Evolutionary conservation across 2,797 vertebrate species (phyloP), one percentile per base, ranked within the genome.

Genomic region (Ceyx erithaca): DNA sequence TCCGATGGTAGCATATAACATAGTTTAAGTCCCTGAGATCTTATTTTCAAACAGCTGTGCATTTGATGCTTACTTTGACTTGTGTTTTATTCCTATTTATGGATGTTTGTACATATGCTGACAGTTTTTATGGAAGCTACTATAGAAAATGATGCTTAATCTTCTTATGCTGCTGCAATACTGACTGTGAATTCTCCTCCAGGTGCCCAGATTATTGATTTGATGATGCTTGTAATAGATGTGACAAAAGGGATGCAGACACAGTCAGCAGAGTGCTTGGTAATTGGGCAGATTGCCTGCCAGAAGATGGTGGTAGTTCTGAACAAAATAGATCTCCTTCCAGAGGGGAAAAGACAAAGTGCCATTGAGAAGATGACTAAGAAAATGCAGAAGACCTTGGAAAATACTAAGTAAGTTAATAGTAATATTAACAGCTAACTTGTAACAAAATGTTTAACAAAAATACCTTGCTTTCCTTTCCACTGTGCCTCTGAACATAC

Each of bases 181-280:
- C 70, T 95, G 67, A 97, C 81, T 77, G 19, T 89, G 63, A 81
- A 49, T 95, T 94, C 52, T 95, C 46, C 46, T 85, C 48, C 78
- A 99, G 99, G 99, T 93, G 99, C 99, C 71, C 99, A 99, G 97
- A 99, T 99, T 92, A 99, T 99, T 51, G 99, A 99, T 95, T 96
- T 99, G 96, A 99, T 99, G 99, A 98, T 99, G 98, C 97, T 99
- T 87, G 99, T 99, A 90, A 99, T 99, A 57, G 99, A 99, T 3
- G 98, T 99, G 96, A 99, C 99, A 90, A 99, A 99, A 95, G 99
- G 99, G 5, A 98, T 99, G 97, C 99, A 99, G 98, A 99, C 99
- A 0, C 99, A 99, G 98, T 99, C 99, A 21, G 99, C 99, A 4
- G 99, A 99, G 95, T 99, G 99, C 96, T 98, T 99, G 83, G 98